phyloP scores from a whole-genome alignment of 2,888 invertebrate genomes.

The Meta bourneti region DNA sequence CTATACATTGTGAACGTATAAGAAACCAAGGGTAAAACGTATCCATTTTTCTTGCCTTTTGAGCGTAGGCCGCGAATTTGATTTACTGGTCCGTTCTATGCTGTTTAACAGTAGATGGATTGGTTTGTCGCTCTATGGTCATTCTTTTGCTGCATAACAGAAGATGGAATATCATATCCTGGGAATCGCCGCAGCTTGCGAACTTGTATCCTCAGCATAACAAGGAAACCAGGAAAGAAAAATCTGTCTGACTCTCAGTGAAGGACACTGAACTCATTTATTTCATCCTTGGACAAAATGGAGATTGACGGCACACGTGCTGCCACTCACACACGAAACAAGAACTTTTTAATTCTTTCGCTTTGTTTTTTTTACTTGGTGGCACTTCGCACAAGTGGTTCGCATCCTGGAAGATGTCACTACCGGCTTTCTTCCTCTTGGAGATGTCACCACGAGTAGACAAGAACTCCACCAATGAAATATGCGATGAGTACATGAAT shows the following conservation, averaged over 20 bases:
- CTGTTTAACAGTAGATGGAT: not conserved
- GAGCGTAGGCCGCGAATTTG: not conserved
- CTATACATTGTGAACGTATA: too few relatives aligned
- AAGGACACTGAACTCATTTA: slow-evolving; percentile 52
- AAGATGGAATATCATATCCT: not conserved
- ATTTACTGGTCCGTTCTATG: not conserved
- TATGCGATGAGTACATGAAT: too few relatives aligned
- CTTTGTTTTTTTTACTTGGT: not conserved
- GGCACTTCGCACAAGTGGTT: not conserved
- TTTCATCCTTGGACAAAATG: slow-evolving; percentile 20
- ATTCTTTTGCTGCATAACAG: not conserved
- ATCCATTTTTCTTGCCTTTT: too few relatives aligned
- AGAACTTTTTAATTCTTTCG: not conserved
- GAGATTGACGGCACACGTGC: slow-evolving; percentile 52
- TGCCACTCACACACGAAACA: not conserved
- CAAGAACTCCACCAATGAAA: too few relatives aligned
- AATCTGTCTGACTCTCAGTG: slow-evolving; percentile 30
- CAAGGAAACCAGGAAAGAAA: too few relatives aligned
- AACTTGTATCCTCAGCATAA: not conserved
- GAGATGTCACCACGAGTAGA: not conserved
- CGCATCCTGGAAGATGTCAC: slow-evolving; percentile 1
- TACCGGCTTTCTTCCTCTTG: not conserved
- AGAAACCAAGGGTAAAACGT: too few relatives aligned
- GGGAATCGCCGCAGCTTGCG: not conserved
- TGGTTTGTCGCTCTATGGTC: not conserved